Base-by-base conservation (phyloP, 1,140 invertebrate species). In the Zaprionus ornatus region DNA sequence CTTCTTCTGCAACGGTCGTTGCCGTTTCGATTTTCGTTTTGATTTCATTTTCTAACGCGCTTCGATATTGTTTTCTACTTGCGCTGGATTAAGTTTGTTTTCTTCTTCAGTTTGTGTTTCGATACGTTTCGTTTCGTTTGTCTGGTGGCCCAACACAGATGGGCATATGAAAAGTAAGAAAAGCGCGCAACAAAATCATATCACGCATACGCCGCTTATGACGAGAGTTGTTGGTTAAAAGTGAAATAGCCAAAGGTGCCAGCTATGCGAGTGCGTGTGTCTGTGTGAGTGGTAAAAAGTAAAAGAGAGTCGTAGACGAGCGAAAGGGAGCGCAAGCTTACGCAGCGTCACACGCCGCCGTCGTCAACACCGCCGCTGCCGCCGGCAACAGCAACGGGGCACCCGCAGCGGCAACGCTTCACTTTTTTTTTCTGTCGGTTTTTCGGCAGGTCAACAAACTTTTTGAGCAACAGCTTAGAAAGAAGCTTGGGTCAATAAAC, bases 31-130 rank as follows among this genome's bases (percentile, higher is more conserved):
- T 79, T 74, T 77, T 77, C 77, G 71, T 65, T 82, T 67, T 86
- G 83, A 86, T 86, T 86, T 86, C 83, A 87, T 86, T 86, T 86
- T 86, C 83, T 82, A 86, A 83, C 80, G 76, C 71, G 9, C 17
- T 68, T 67, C 57, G 64, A 83, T 79, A 65, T 66, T 74, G 73
- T 79, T 85, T 85, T 87, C 71, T 76, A 73, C 75, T 64, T 72
- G 56, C 56, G 40, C 62, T 73, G 72, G 71, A 77, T 75, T 69
- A 64, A 63, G 48, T 59, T 68, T 40, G 32, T 61, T 15, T 64
- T 32, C 6, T 45, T 45, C 40, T 17, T 45, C 40, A 45, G 40
- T 45, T 45, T 45, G n/a, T 0, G 35, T 13, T 37, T 37, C 35
- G 35, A n/a, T n/a, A n/a, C n/a, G n/a, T 37, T 37, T 37, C 35